phyloP scores from a whole-genome alignment of 2,888 invertebrate species.

The Meandrusa payeni region DNA sequence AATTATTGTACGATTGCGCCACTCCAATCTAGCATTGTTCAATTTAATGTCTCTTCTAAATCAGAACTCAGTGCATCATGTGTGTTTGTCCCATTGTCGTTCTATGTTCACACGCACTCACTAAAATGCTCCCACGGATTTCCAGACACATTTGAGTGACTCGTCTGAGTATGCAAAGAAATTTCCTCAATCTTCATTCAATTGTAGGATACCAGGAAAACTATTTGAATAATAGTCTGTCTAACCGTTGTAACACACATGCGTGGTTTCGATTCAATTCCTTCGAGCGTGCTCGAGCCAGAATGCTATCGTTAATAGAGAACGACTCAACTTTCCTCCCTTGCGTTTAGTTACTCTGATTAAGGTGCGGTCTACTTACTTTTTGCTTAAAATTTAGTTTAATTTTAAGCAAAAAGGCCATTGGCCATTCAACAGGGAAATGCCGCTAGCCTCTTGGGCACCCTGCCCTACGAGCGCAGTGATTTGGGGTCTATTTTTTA shows the following conservation, averaged over 20 bases:
- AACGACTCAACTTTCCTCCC: too few species aligned
- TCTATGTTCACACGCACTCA: conserved; percentile 69
- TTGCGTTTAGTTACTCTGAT: too few species aligned
- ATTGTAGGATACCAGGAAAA: conserved; percentile 10
- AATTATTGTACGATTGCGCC: conserved; percentile 64
- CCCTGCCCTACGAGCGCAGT: too few species aligned
- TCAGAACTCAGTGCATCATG: conserved; percentile 63
- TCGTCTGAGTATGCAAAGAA: conserved; percentile 36
- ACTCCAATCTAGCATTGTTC: conserved; percentile 63
- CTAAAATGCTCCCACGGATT: conserved; percentile 68
- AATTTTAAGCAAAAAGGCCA: too few species aligned
- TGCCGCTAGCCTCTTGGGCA: too few species aligned
- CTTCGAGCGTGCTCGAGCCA: too few species aligned
- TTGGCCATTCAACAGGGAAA: too few species aligned
- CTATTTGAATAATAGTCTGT: conserved; percentile 8
- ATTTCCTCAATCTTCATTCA: conserved; percentile 33
- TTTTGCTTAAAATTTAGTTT: too few species aligned
- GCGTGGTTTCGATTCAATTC: too few species aligned
- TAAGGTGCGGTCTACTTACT: too few species aligned
- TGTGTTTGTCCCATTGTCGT: conserved; percentile 64
- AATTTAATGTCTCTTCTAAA: conserved; percentile 71
- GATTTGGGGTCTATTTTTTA: too few species aligned
- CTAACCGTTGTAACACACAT: not conserved
- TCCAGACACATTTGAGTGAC: conserved; percentile 33
- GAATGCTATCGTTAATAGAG: too few species aligned